Conservation (phyloP, 2,888 invertebrate species). For the Papilio gigon region DNA sequence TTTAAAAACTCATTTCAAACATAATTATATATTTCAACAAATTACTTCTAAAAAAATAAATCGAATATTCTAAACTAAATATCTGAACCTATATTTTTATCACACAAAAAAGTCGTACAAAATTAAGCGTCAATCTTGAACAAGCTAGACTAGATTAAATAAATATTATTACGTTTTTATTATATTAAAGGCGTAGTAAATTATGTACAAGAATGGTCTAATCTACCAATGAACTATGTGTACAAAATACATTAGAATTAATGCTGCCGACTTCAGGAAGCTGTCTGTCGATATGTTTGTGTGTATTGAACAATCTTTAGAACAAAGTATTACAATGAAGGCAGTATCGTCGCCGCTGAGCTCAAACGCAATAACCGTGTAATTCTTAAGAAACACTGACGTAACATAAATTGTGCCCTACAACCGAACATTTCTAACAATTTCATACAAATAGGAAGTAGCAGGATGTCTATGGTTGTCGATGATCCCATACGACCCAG, state of each 20-base stretch:
- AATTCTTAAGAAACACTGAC: neutral
- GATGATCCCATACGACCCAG: no score
- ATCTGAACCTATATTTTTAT: slow-evolving; percentile 23
- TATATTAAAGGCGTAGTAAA: slow-evolving; percentile 15
- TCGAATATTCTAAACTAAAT: slow-evolving; percentile 6
- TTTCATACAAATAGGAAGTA: neutral
- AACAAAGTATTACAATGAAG: neutral
- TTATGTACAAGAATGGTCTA: slow-evolving; percentile 1
- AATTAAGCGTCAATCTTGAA: slow-evolving; percentile 43
- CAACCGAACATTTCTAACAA: slow-evolving; percentile 17
- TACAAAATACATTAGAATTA: neutral
- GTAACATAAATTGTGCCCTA: slow-evolving; percentile 23
- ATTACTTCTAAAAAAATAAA: slow-evolving; percentile 23
- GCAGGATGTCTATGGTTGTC: no score
- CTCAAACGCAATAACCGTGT: slow-evolving; percentile 2
- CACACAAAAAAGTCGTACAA: slow-evolving; percentile 36
- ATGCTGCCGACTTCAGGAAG: neutral
- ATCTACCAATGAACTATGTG: slow-evolving; percentile 8
- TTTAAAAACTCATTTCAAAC: slow-evolving; percentile 37
- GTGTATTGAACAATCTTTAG: slow-evolving; percentile 11
- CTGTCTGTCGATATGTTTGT: slow-evolving; percentile 27
- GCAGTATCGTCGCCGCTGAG: slow-evolving; percentile 30
- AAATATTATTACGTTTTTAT: neutral
- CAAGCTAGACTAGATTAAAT: slow-evolving; percentile 55
- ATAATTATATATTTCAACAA: slow-evolving; percentile 40